These are phyloP conservation scores for Pampus argenteus DNA, from an alignment of 2,797 vertebrate genomes.

Conservation along the genomic window DNA sequence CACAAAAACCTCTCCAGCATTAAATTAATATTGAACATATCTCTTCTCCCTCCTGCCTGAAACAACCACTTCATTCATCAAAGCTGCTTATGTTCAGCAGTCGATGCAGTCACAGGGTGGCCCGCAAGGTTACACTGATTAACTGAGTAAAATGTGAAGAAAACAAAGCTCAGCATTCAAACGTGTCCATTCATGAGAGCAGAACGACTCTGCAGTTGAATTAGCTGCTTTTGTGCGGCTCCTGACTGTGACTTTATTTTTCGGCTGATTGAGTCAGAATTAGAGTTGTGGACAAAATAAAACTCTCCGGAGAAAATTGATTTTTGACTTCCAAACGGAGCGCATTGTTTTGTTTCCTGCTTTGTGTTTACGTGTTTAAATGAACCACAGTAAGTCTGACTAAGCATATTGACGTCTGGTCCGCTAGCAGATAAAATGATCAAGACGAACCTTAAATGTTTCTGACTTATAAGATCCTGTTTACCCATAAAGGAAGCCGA, in stretches of 20 bases:
- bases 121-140: conserved; percentile 17
- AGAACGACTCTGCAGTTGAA: background rate
- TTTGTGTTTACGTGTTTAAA: background rate
- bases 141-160: conserved; percentile 17
- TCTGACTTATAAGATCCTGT: too few relatives aligned
- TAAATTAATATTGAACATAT: conserved; percentile 12
- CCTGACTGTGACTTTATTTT: conserved; percentile 20
- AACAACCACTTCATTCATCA: conserved; percentile 21
- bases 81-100: conserved; percentile 22
- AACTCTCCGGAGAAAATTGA: conserved; percentile 7
- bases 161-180: conserved; percentile 29
- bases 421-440: background rate
- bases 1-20: conserved; percentile 15
- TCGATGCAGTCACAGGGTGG: conserved; percentile 20
- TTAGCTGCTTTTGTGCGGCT: conserved; percentile 2
- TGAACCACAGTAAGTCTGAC: conserved; percentile 8
- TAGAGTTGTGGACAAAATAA: conserved; percentile 10
- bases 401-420: background rate
- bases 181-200: conserved; percentile 7
- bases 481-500: too few relatives aligned
- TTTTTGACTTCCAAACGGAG: conserved; percentile 13
- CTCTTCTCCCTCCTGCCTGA: too few relatives aligned
- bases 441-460: too few relatives aligned
- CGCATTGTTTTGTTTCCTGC: background rate
- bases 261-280: conserved; percentile 29